Conservation (phyloP, 2,113 vertebrate genomes). For the Lethenteron reissneri region DNA sequence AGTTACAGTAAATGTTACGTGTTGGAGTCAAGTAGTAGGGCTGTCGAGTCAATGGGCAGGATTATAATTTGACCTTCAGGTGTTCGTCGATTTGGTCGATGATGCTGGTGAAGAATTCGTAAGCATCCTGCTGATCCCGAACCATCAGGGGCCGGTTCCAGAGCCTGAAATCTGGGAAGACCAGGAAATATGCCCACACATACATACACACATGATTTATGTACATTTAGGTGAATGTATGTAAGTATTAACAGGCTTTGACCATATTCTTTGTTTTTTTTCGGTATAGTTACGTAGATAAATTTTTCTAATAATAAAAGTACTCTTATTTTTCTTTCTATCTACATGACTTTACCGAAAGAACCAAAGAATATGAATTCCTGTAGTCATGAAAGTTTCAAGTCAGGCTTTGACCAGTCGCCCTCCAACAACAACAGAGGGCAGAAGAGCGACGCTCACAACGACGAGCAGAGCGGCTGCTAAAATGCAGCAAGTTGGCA, state of each 20-base stretch:
- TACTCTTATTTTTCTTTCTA: neutral
- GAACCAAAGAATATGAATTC: no score
- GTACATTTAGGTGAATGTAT: no score
- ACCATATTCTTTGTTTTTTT: neutral
- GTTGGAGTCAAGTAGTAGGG: neutral
- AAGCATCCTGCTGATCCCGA: conserved; percentile 87
- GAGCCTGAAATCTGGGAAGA: conserved; percentile 81
- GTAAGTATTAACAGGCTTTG: neutral
- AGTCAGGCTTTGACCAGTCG: no score
- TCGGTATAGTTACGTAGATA: neutral
- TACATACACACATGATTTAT: no score
- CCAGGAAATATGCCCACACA: neutral
- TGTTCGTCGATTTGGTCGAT: conserved; percentile 96
- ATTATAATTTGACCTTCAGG: conserved; percentile 47
- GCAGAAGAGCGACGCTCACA: no score
- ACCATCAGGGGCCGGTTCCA: conserved; percentile 97
- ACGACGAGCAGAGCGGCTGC: no score
- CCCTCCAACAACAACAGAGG: no score
- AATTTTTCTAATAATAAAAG: neutral
- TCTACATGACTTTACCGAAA: no score
- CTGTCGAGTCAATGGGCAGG: neutral
- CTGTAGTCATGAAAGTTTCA: no score
- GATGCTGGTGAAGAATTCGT: conserved; percentile 95
- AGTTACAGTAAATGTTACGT: no score
- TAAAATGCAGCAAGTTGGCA: no score